Evolutionary conservation across 2,797 vertebrate species (phyloP).

Genomic region (Scomberomorus guttatus): DNA sequence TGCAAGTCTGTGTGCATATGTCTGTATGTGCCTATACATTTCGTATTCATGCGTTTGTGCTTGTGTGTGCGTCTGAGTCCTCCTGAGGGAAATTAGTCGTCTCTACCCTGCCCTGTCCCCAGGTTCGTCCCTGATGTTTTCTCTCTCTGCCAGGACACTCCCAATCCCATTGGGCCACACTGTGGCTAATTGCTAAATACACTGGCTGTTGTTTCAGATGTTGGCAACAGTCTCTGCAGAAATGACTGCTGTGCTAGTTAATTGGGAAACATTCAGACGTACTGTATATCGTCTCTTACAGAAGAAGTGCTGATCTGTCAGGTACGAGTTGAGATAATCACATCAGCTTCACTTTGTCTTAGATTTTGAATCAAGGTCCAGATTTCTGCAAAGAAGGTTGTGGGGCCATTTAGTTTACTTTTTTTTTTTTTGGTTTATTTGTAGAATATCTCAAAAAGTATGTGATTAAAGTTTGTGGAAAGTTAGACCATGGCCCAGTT

Average conservation of each 20-base stretch:
- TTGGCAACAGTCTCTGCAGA: slow-evolving; percentile 67
- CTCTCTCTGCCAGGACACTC: slow-evolving; percentile 70
- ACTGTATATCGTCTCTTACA: neutral
- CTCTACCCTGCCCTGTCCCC: slow-evolving; percentile 71
- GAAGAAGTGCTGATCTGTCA: slow-evolving; percentile 40
- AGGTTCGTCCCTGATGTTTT: slow-evolving; percentile 75
- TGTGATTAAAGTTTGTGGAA: neutral
- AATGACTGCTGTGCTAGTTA: slow-evolving; percentile 54
- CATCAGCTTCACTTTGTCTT: neutral
- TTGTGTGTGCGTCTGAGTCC: slow-evolving; percentile 50
- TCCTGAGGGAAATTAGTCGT: slow-evolving; percentile 85
- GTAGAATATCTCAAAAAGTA: neutral
- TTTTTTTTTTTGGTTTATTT: neutral
- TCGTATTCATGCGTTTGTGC: slow-evolving; percentile 61
- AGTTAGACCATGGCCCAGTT: neutral
- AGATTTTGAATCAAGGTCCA: neutral
- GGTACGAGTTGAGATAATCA: neutral
- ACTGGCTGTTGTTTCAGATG: slow-evolving; percentile 78
- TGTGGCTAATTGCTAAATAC: slow-evolving; percentile 79
- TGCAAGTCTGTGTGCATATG: slow-evolving; percentile 34
- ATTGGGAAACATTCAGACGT: slow-evolving; percentile 68
- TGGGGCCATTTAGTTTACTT: neutral
- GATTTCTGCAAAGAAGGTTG: neutral
- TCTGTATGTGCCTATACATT: slow-evolving; percentile 61
- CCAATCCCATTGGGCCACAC: slow-evolving; percentile 74